phyloP scores from a whole-genome alignment of 2,888 invertebrate species.

The Leucoptera coffeella region DNA sequence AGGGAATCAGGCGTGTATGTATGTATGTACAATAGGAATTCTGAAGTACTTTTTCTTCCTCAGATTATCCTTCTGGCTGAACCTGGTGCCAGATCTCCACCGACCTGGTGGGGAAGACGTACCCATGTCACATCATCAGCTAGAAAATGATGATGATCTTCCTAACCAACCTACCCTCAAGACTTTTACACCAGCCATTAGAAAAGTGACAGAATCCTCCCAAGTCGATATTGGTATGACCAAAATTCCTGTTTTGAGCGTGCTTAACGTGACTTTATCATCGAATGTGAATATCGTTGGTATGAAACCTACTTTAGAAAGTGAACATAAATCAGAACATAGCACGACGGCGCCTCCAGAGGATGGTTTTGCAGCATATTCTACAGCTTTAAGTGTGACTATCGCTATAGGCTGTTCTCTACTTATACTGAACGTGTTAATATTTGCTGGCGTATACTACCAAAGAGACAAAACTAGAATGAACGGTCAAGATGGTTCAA shows the following conservation, averaged over 20 bases:
- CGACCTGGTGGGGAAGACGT: slow-evolving; percentile 84
- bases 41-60: slow-evolving; percentile 9
- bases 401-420: slow-evolving; percentile 92
- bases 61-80: slow-evolving; percentile 89
- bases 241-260: slow-evolving; percentile 26
- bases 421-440: slow-evolving; percentile 84
- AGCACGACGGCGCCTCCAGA: slow-evolving; percentile 61
- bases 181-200: slow-evolving; percentile 51
- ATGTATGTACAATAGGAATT: too few species aligned
- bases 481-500: slow-evolving; percentile 51
- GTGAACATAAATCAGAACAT: slow-evolving; percentile 25
- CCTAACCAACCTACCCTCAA: slow-evolving; percentile 46
- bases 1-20: too few species aligned
- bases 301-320: slow-evolving; percentile 22
- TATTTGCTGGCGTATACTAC: slow-evolving; percentile 93
- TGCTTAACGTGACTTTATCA: slow-evolving; percentile 34
- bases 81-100: slow-evolving; percentile 87
- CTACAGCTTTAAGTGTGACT: slow-evolving; percentile 85
- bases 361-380: slow-evolving; percentile 85
- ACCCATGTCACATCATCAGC: slow-evolving; percentile 76
- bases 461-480: slow-evolving; percentile 80
- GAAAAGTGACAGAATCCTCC: slow-evolving; percentile 47
- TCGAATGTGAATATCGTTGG: slow-evolving; percentile 34
- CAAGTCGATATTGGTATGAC: slow-evolving; percentile 35
- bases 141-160: slow-evolving; percentile 69